Evolutionary conservation across 2,888 invertebrate species (phyloP), one percentile per base, ranked within the genome.

Genomic region (Bellardia bayeri): DNA sequence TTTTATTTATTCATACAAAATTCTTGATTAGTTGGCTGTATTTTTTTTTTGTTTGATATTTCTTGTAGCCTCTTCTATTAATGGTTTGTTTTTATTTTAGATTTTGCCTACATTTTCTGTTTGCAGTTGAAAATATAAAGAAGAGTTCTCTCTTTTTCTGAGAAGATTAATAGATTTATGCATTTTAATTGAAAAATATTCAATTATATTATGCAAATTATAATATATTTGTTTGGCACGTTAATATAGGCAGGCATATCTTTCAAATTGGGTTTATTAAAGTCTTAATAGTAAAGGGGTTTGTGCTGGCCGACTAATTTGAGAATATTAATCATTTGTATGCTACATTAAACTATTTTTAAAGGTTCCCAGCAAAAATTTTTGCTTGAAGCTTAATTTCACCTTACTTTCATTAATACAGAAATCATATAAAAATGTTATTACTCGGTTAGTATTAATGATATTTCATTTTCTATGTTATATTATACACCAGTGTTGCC

Each of bases 161-260:
- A 51, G n/a, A 82, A 87, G 85, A 87, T 87, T 87, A 87, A 87
- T 87, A 82, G 87, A 87, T 85, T 87, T 87, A 74, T 64, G 75
- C 74, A 79, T 63, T 87, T 87, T 85, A 87, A 87, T 85, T 85
- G 85, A 87, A 87, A 87, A 86, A 82, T 56, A 78, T 85, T 87
- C 79, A 82, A 87, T 87, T 87, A 85, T 85, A 51, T 87, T 87
- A 87, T 87, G 87, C 71, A 82, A 87, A 87, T 78, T 54, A 58
- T 40, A 23, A 16, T n/a, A 40, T 42, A 9, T 63, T 69, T 63
- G 3, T 14, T 56, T 56, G 2, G 45, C 49, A 49, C 11, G 13
- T 33, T 58, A 16, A 11, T 30, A 23, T 9, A 5, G 5, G 5
- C 1, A 54, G 16, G 23, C 3, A 45, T n/a, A 13, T 23, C 0